Evolutionary conservation across 2,888 invertebrate species (phyloP), one percentile per base, ranked within the genome.

Genomic region (Scaptomyza polygonia): DNA sequence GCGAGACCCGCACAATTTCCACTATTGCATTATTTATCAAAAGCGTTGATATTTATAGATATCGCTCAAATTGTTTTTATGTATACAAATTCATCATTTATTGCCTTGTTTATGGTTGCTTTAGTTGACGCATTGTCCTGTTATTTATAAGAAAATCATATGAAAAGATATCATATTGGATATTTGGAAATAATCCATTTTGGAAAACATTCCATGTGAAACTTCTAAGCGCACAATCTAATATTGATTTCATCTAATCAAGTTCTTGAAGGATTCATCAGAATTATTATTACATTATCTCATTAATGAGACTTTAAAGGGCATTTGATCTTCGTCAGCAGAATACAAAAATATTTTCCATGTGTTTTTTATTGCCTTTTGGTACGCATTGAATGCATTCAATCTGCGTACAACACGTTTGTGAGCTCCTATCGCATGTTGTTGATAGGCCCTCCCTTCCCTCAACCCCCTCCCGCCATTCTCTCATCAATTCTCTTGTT

Each of bases 1-100:
- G 53, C 32, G 34, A 56, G 56, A 49, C 77, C 59, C 67, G 62
- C 65, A 62, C 63, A 67, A 53, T 69, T 84, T 69, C 72, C n/a
- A n/a, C n/a, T 72, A 80, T 69, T 67, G 73, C 79, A 76, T 73
- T 87, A 85, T 87, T 87, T 85, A 82, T 81, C 82, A 76, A 42
- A 70, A 57, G 25, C 62, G 51, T 40, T 49, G 61, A 67, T 81
- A 81, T 87, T 87, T 81, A 81, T 79, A 77, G 73, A 58, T 58
- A 63, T 55, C 63, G 47, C 39, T 59, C 62, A 51, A 55, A 68
- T 43, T 43, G 57, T 68, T n/a, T n/a, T n/a, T 4, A 39, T 16
- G 16, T 36, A 14, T 4, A 32, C 42, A 48, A 30, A 29, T 45
- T 47, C 30, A 8, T 39, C 6, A 16, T 8, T 8, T 1, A 36